phyloP scores from a whole-genome alignment of 2,797 vertebrate genomes.

The Gymnopithys bicolor region DNA sequence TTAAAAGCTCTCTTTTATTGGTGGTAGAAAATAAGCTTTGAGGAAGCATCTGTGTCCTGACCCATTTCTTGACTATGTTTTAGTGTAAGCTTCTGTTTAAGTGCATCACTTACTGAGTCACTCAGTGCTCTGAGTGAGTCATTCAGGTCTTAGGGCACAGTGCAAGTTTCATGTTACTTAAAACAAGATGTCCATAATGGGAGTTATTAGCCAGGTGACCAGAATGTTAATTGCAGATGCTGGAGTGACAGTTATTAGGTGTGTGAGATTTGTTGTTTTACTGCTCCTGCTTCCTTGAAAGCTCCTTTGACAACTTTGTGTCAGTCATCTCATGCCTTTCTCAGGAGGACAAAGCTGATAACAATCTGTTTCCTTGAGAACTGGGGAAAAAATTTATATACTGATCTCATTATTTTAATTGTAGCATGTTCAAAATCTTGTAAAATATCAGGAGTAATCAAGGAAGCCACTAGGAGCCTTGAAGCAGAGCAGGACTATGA shows the following conservation, averaged over 20 bases:
- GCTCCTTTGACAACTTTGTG: conserved; percentile 29
- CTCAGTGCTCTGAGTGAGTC: neutral
- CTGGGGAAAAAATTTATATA: conserved; percentile 29
- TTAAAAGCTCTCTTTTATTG: neutral
- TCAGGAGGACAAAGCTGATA: conserved; percentile 18
- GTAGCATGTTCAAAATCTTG: conserved; percentile 25
- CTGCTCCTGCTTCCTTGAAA: neutral
- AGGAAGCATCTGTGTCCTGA: neutral
- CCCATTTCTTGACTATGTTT: neutral
- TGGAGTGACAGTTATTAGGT: neutral
- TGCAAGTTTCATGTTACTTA: neutral
- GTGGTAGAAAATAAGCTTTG: neutral
- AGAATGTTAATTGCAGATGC: neutral
- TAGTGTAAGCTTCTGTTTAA: neutral
- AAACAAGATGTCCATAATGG: neutral
- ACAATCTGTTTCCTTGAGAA: conserved; percentile 26
- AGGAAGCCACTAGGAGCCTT: conserved; percentile 1
- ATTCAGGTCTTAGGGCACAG: neutral
- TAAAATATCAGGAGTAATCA: conserved; percentile 52
- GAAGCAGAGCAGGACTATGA: neutral
- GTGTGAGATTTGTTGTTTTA: conserved; percentile 4
- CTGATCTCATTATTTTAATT: conserved; percentile 53
- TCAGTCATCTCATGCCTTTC: conserved; percentile 29
- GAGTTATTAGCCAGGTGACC: neutral
- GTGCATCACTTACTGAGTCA: neutral